Percentiles rank a stretch among this genome's conserved stretches.
Conservation (phyloP, 2,888 invertebrate genomes). For the Napeogenes inachia region DNA sequence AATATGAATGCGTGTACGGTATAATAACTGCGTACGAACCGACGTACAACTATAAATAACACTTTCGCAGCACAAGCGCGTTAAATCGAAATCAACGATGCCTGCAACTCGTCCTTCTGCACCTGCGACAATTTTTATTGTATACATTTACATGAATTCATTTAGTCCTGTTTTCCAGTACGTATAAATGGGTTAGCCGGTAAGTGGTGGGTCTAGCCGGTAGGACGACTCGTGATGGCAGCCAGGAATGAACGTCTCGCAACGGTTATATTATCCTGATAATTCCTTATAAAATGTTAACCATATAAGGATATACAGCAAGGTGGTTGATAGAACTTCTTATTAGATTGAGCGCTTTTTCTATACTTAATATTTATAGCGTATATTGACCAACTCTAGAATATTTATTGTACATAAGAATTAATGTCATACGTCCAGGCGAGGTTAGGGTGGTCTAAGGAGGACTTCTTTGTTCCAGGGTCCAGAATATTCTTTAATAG, state of each 20-base stretch:
- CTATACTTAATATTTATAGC: not conserved
- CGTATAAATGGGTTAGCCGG: slow-evolving; percentile 77
- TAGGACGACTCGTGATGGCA: slow-evolving; percentile 28
- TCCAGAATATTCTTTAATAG: no score
- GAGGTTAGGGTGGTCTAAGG: no score
- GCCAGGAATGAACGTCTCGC: slow-evolving; percentile 22
- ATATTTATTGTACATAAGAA: no score
- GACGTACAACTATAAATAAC: slow-evolving; percentile 66
- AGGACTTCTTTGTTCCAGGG: no score
- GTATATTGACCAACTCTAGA: no score
- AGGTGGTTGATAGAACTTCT: slow-evolving; percentile 22
- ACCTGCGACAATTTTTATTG: slow-evolving; percentile 78
- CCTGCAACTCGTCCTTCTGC: slow-evolving; percentile 70
- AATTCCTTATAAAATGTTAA: slow-evolving; percentile 18
- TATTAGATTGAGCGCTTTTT: slow-evolving; percentile 10
- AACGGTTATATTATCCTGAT: slow-evolving; percentile 25
- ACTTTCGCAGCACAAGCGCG: slow-evolving; percentile 68
- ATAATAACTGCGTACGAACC: slow-evolving; percentile 48
- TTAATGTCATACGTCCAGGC: no score
- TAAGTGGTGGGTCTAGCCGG: slow-evolving; percentile 68
- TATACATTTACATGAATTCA: slow-evolving; percentile 78
- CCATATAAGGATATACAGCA: slow-evolving; percentile 25
- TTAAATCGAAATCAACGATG: slow-evolving; percentile 72
- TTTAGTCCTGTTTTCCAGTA: slow-evolving; percentile 73
- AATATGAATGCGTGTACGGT: slow-evolving; percentile 36